These are phyloP conservation scores for Odocoileus hemionus DNA, from an alignment of 2,113 vertebrate species.

Conservation along the genomic window DNA sequence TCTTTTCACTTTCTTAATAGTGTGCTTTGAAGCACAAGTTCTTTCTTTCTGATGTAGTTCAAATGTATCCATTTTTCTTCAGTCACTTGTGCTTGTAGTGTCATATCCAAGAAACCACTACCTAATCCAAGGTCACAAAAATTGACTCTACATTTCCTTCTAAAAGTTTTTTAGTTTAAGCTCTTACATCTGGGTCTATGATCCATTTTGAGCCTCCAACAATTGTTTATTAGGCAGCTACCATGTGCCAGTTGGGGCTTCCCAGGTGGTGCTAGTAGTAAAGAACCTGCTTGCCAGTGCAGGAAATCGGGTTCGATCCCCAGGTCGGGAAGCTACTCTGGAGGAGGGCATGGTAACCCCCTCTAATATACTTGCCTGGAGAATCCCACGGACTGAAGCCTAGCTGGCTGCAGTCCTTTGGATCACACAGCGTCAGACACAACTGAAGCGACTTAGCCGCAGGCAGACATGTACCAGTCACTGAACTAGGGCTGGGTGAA, in stretches of 20 bases:
- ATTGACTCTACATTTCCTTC: neutral
- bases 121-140: neutral
- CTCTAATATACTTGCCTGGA: neutral
- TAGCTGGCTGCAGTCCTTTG: neutral
- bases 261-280: neutral
- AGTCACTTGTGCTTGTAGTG: neutral
- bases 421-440: neutral
- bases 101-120: neutral
- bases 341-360: neutral
- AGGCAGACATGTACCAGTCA: neutral
- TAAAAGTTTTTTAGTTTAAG: neutral
- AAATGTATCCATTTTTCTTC: neutral
- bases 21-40: neutral
- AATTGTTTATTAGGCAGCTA: neutral
- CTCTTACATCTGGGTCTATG: neutral
- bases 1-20: neutral
- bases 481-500: neutral
- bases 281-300: neutral
- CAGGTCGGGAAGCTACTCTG: neutral
- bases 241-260: neutral
- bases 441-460: neutral
- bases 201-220: neutral
- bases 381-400: neutral
- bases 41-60: neutral
- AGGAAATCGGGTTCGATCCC: neutral